Percentiles rank a stretch among this genome's conserved stretches.
Conservation (phyloP, 2,113 vertebrate species). For the Camarhynchus parvulus region DNA sequence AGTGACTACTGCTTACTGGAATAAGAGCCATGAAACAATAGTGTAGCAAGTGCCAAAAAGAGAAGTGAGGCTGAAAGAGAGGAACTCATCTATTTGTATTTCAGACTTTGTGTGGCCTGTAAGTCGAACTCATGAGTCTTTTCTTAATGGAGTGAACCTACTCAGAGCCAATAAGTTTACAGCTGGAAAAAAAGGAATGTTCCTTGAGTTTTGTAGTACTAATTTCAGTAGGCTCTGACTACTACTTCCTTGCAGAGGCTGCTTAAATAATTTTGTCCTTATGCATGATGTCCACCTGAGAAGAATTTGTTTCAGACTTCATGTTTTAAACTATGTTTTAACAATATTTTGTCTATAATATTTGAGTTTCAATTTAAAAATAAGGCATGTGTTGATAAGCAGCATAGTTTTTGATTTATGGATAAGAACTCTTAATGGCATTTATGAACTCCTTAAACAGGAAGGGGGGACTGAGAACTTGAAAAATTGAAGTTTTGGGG, state of each 20-base stretch:
- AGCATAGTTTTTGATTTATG: background rate
- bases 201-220: background rate
- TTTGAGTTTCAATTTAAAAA: background rate
- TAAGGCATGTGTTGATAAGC: background rate
- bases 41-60: background rate
- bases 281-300: background rate
- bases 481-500: background rate
- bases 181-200: background rate
- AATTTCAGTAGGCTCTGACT: background rate
- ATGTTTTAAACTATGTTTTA: background rate
- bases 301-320: background rate
- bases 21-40: background rate
- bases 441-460: background rate
- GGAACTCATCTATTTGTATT: background rate
- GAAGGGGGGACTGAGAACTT: background rate
- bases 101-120: background rate
- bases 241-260: background rate
- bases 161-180: background rate
- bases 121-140: background rate
- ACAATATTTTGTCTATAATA: background rate
- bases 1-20: background rate
- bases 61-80: background rate
- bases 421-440: background rate
- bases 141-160: background rate
- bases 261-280: background rate